Base-by-base conservation (phyloP, 2,113 vertebrate genomes). In the Centropus unirufus region DNA sequence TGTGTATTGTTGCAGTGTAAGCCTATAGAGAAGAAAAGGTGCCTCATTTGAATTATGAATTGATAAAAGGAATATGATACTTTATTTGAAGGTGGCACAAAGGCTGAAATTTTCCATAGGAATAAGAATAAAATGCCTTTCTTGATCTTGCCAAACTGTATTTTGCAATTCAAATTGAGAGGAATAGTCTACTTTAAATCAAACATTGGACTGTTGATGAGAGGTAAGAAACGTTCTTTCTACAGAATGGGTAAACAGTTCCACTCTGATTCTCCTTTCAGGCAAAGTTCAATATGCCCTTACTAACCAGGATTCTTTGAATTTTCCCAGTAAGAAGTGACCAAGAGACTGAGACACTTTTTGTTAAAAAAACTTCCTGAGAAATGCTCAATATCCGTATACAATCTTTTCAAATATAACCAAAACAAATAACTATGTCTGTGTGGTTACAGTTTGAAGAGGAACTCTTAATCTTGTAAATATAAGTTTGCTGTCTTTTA, bases 1-100 rank as follows among this genome's bases (percentile, higher is more conserved):
- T 34, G 72, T 54, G 78, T 74, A 92, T 87, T 96, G 85, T 95
- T 20, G 58, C 49, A 59, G 49, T 46, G 30, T 44, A 91, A 96
- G 62, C 73, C 95, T 72, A 55, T 32, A 69, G 91, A 94, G 82
- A 87, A 86, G 73, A 95, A 83, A 82, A 74, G 64, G 59, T 85
- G 34, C 92, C 80, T 88, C 96, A 66, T 94, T 96, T 97, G 92
- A 97, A 95, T 97, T 95, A 95, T 87, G 92, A 95, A 89, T 92
- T 92, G 93, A 93, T 95, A 88, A 96, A 97, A 97, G 90, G 83
- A 93, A 76, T 81, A 76, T 78, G 77, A 70, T 21, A 44, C 77
- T 81, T 70, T 95, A 87, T 95, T 95, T 97, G 96, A 97, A 96
- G 75, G 90, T 83, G 89, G 77, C 83, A 92, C 74, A 96, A 97